Conservation (phyloP, 2,113 vertebrate species). For the Dicaeum eximium region DNA sequence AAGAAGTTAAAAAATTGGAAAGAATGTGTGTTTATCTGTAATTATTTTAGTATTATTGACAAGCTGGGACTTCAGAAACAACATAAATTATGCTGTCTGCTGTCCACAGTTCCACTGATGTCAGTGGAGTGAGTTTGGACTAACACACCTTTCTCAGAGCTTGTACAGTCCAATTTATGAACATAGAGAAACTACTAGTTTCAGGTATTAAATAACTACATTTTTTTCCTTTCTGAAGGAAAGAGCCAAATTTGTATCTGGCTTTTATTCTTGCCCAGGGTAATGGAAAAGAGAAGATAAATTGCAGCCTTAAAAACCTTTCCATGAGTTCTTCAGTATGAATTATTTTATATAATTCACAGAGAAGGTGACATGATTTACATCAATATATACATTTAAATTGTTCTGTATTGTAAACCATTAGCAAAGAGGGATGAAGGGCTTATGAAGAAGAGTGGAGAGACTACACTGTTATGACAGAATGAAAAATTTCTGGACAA, state of each 20-base stretch:
- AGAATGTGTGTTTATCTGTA: not conserved
- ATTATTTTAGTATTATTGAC: not conserved
- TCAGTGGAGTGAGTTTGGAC: not conserved
- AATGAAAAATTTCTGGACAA: slow-evolving; percentile 26
- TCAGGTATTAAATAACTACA: slow-evolving; percentile 1
- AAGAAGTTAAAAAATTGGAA: not conserved
- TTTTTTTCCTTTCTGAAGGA: not conserved
- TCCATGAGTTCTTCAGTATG: not conserved
- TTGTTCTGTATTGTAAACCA: slow-evolving; percentile 50
- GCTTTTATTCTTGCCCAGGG: slow-evolving; percentile 38
- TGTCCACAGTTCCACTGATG: not conserved
- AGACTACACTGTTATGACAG: slow-evolving; percentile 55
- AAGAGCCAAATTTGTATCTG: slow-evolving; percentile 24
- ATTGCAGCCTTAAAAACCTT: slow-evolving; percentile 39
- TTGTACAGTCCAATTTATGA: not conserved
- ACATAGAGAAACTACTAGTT: not conserved
- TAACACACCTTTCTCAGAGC: not conserved
- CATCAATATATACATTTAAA: slow-evolving; percentile 51
- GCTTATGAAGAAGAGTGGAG: slow-evolving; percentile 48
- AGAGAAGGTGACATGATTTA: slow-evolving; percentile 59
- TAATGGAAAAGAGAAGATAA: slow-evolving; percentile 63
- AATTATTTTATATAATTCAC: slow-evolving; percentile 56
- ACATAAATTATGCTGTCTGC: not conserved
- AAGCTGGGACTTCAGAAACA: not conserved
- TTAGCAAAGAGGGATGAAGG: slow-evolving; percentile 55